Evolutionary conservation across 2,113 vertebrate species (phyloP).

Genomic region (Lasiurus cinereus): DNA sequence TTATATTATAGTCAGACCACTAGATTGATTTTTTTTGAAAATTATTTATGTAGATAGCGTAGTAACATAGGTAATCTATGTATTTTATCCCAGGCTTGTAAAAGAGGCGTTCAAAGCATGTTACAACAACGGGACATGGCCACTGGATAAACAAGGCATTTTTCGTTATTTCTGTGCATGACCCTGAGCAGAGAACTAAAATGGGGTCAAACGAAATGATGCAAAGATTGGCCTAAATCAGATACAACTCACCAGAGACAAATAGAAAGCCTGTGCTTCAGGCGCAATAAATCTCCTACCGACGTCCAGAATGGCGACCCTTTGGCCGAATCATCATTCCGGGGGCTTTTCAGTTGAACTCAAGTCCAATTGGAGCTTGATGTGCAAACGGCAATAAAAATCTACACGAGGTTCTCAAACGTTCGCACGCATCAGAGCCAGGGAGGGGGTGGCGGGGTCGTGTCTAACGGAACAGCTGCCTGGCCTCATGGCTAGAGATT

Average conservation of each 20-base stretch:
- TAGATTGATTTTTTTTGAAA: neutral
- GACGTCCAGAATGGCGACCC: neutral
- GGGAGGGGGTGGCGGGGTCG: neutral
- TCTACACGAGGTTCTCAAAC: neutral
- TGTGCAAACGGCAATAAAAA: neutral
- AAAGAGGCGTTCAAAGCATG: neutral
- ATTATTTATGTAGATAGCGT: neutral
- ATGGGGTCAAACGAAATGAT: conserved; percentile 34
- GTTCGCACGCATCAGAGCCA: neutral
- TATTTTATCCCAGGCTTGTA: neutral
- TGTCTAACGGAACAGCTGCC: neutral
- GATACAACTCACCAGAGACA: neutral
- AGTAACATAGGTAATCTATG: neutral
- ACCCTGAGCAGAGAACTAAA: conserved; percentile 8
- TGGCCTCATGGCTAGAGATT: neutral
- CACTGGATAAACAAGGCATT: neutral
- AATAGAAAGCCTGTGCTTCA: neutral
- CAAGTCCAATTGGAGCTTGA: conserved; percentile 36
- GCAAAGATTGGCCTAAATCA: neutral
- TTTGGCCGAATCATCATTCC: neutral
- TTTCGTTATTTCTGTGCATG: conserved; percentile 13
- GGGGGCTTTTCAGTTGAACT: neutral
- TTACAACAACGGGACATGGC: neutral
- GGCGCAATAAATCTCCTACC: neutral
- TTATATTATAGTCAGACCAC: neutral